A percentile compares a stretch with the other conserved stretches of the same genome.
Evolutionary conservation across 1,140 invertebrate genomes (phyloP).

Genomic region (Doryteuthis pealeii): DNA sequence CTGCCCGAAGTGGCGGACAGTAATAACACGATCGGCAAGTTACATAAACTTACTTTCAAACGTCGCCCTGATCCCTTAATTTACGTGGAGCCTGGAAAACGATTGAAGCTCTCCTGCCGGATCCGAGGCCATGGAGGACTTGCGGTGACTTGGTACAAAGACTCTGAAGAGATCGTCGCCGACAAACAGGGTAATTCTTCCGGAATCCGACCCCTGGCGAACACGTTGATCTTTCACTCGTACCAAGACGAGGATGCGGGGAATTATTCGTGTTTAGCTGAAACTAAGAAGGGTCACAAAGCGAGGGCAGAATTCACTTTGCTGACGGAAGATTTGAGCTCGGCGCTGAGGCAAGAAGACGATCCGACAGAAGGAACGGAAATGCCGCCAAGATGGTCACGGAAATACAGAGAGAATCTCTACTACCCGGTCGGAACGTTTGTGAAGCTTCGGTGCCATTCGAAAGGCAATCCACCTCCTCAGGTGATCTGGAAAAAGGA

Average conservation of each 20-base stretch:
- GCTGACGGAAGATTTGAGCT: not conserved
- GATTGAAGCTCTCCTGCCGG: not conserved
- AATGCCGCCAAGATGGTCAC: not conserved
- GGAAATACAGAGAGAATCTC: not conserved
- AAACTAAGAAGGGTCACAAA: not conserved
- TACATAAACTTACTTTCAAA: not conserved
- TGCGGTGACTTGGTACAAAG: not conserved
- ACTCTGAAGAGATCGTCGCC: not conserved
- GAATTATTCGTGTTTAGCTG: not conserved
- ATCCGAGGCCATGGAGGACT: not conserved
- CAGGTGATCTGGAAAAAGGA: not conserved
- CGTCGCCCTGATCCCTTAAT: not conserved
- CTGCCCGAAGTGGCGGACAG: not conserved
- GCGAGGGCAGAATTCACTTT: not conserved
- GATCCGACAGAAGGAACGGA: not conserved
- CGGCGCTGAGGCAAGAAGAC: not conserved
- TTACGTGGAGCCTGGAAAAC: not conserved
- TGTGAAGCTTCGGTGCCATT: not conserved
- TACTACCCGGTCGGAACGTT: not conserved
- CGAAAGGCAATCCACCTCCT: not conserved
- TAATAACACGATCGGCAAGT: not conserved
- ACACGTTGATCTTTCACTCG: not conserved
- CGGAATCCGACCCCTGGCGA: not conserved
- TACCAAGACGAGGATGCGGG: not conserved
- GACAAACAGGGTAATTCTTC: not conserved